These are phyloP conservation scores for Pogonognathellus flavescens DNA, from an alignment of 1,140 invertebrate genomes.

Conservation along the genomic window DNA sequence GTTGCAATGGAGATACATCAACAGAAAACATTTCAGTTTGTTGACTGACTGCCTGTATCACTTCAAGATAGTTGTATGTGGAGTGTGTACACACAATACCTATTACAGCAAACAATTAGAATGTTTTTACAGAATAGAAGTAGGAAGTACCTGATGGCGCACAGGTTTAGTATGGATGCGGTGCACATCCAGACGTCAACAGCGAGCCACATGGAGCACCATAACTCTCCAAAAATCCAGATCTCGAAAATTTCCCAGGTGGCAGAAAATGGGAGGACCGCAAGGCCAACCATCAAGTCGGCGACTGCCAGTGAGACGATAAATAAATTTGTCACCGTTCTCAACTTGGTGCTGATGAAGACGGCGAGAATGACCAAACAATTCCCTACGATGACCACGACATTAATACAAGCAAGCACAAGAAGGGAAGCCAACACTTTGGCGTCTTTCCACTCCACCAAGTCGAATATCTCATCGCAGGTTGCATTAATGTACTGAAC, in stretches of 20 bases:
- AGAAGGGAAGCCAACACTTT: conserved; percentile 78
- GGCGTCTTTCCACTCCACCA: conserved; percentile 64
- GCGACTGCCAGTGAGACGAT: conserved; percentile 94
- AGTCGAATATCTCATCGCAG: conserved; percentile 63
- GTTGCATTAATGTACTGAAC: conserved; percentile 63
- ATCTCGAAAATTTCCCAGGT: conserved; percentile 85
- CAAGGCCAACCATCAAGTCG: conserved; percentile 87
- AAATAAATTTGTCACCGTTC: conserved; percentile 94
- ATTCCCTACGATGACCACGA: conserved; percentile 90
- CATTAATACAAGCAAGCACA: conserved; percentile 84
- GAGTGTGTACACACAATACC: not conserved
- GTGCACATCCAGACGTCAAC: conserved; percentile 98
- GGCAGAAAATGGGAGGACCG: conserved; percentile 91
- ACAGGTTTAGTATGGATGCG: conserved; percentile 84
- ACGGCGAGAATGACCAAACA: conserved; percentile 92
- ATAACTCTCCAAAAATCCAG: conserved; percentile 92
- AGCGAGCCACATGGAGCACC: conserved; percentile 93
- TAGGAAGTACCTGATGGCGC: conserved; percentile 72
- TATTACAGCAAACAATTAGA: not conserved
- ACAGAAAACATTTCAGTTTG: not conserved
- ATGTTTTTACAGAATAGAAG: not conserved
- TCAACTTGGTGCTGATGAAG: conserved; percentile 85
- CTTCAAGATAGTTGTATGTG: not conserved
- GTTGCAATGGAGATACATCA: not conserved
- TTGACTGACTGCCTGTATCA: not conserved